These are phyloP conservation scores for Oceanodroma leucorhoa DNA, from an alignment of 2,797 vertebrate genomes.

Conservation along the genomic window DNA sequence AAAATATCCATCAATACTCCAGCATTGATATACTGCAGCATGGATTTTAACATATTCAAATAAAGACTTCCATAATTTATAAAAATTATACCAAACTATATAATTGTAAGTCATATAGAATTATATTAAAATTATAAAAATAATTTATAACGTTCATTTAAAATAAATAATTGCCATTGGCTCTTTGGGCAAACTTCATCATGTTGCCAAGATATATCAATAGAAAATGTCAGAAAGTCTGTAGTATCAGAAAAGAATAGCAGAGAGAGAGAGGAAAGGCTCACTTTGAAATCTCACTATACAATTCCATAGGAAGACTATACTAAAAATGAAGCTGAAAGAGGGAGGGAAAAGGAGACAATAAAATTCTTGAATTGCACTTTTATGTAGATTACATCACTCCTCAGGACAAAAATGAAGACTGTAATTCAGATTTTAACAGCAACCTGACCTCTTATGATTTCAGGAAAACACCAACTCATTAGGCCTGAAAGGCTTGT, in stretches of 20 bases:
- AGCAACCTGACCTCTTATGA: background rate
- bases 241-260: background rate
- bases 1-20: background rate
- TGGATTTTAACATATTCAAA: background rate
- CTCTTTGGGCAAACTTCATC: background rate
- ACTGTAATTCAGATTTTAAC: background rate
- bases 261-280: background rate
- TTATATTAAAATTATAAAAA: too few species aligned
- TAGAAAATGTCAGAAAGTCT: background rate
- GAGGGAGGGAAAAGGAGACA: background rate
- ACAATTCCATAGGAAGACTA: background rate
- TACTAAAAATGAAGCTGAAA: background rate
- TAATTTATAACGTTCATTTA: background rate
- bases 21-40: background rate
- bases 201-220: background rate
- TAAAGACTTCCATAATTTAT: background rate
- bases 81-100: background rate
- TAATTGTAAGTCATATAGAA: background rate
- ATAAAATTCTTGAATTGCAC: background rate
- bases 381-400: background rate
- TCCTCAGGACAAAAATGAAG: background rate
- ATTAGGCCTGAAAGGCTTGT: background rate
- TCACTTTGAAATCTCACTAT: background rate
- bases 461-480: background rate
- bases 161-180: background rate